Percentiles rank a stretch among this genome's conserved stretches.
Evolutionary conservation across 1,140 invertebrate species (phyloP).

Genomic region (Cydia pomonella): DNA sequence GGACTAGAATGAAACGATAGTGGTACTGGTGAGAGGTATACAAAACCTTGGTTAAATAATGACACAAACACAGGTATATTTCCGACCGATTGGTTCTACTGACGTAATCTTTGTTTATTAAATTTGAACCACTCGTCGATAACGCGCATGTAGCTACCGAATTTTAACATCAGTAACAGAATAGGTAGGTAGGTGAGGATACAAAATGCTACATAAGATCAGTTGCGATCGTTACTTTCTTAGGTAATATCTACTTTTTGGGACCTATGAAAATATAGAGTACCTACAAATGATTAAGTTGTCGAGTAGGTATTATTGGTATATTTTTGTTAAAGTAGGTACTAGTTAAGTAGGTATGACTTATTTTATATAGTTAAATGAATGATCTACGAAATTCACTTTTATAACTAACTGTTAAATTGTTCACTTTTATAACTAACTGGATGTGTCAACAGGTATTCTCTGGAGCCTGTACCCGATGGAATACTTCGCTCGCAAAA

Average conservation of each 20-base stretch:
- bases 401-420: not conserved
- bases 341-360: too few relatives aligned
- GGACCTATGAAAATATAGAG: too few relatives aligned
- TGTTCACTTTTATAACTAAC: not conserved
- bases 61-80: not conserved
- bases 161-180: too few relatives aligned
- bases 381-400: not conserved
- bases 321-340: too few relatives aligned
- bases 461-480: conserved; percentile 90
- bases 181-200: too few relatives aligned
- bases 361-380: not conserved
- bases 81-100: not conserved
- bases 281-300: not conserved
- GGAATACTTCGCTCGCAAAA: conserved; percentile 91
- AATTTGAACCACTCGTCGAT: too few relatives aligned
- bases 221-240: too few relatives aligned
- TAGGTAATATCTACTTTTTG: too few relatives aligned
- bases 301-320: too few relatives aligned
- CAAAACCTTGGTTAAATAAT: not conserved
- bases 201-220: too few relatives aligned
- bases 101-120: too few relatives aligned
- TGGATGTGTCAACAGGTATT: conserved; percentile 64
- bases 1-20: not conserved
- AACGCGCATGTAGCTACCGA: too few relatives aligned
- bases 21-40: not conserved